Conservation (phyloP, 1,140 invertebrate genomes). For the Mylabris phalerata region DNA sequence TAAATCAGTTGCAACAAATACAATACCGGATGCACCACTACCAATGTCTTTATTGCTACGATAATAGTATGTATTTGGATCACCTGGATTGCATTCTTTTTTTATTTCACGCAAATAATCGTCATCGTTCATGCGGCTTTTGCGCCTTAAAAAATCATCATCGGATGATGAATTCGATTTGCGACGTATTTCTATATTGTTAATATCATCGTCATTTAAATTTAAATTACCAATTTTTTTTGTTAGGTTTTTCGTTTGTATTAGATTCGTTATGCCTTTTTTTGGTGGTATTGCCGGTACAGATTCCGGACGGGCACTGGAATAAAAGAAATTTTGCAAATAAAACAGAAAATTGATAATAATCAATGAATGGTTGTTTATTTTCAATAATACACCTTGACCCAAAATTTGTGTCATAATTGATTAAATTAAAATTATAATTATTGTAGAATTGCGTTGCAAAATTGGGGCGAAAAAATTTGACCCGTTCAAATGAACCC, state of each 20-base stretch:
- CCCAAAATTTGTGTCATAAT: too few species aligned
- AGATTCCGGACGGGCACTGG: conserved; percentile 15
- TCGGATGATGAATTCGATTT: conserved; percentile 34
- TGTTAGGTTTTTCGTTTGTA: conserved; percentile 29
- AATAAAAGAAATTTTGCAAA: neutral
- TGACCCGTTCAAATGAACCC: too few species aligned
- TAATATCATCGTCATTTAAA: conserved; percentile 32
- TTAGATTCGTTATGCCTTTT: conserved; percentile 19
- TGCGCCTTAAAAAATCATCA: conserved; percentile 24
- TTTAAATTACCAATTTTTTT: conserved; percentile 32
- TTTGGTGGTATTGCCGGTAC: conserved; percentile 19
- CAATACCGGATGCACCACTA: conserved; percentile 82
- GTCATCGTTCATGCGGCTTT: conserved; percentile 57
- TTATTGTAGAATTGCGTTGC: too few species aligned
- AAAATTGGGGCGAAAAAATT: too few species aligned
- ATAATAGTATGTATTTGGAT: conserved; percentile 75
- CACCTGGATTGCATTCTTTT: conserved; percentile 66
- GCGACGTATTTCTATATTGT: conserved; percentile 41
- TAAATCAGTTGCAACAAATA: conserved; percentile 82
- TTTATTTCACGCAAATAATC: conserved; percentile 80
- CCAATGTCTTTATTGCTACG: conserved; percentile 78
- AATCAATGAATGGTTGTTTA: neutral
- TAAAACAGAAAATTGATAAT: neutral
- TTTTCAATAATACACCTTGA: too few species aligned
- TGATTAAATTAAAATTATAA: too few species aligned